Conservation (phyloP, 1,140 invertebrate species). For the Chelonus insularis region DNA sequence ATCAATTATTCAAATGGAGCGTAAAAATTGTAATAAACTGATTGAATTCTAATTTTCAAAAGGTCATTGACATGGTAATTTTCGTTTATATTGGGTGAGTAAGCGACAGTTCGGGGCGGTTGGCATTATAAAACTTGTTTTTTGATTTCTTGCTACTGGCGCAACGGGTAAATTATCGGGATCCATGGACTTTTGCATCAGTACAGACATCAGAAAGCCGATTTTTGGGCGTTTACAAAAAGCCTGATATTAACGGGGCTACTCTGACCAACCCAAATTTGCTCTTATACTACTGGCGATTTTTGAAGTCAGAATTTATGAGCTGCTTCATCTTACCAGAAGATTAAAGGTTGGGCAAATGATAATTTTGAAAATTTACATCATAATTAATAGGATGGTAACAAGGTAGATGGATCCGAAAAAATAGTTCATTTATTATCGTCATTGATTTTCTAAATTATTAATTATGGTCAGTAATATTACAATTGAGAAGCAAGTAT, state of each 20-base stretch:
- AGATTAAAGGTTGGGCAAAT: slow-evolving; percentile 9
- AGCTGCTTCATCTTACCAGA: slow-evolving; percentile 7
- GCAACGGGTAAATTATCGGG: slow-evolving; percentile 27
- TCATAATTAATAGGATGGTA: slow-evolving; percentile 5
- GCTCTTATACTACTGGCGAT: background rate
- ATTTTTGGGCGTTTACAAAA: slow-evolving; percentile 7
- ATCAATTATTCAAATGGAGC: too few species aligned
- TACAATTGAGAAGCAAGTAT: too few species aligned
- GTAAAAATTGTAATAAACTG: too few species aligned
- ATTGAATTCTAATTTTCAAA: too few species aligned
- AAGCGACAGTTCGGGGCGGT: background rate
- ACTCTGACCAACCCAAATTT: background rate
- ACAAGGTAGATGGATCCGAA: background rate
- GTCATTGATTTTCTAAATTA: too few species aligned
- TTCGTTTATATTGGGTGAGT: background rate
- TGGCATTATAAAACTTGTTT: slow-evolving; percentile 27
- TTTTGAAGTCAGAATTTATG: slow-evolving; percentile 6
- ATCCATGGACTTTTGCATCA: background rate
- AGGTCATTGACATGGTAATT: background rate
- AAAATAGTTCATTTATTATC: too few species aligned
- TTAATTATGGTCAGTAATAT: too few species aligned
- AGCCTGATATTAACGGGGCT: slow-evolving; percentile 1
- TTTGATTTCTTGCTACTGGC: slow-evolving; percentile 24
- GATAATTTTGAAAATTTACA: background rate
- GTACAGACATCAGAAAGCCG: background rate